phyloP scores from a whole-genome alignment of 1,140 invertebrate species.

The Drosophila saltans region DNA sequence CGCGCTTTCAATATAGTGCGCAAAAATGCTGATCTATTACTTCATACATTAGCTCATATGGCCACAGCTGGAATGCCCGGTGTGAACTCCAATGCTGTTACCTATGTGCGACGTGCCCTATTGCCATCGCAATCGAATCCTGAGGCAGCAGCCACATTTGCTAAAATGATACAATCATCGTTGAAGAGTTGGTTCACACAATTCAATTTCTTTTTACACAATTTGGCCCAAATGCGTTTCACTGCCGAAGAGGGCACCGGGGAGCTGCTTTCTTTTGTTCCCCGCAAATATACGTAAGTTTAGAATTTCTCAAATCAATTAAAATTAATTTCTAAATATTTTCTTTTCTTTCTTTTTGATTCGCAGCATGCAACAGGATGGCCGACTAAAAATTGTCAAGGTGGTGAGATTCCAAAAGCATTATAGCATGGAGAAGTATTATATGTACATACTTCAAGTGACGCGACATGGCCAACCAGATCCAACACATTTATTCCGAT shows the following conservation, averaged over 20 bases:
- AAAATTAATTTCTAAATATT: neutral
- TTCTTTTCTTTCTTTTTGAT: constrained; percentile 21
- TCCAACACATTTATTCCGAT: constrained; percentile 93
- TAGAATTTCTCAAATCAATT: no score
- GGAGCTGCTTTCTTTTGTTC: constrained; percentile 95
- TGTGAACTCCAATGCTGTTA: constrained; percentile 94
- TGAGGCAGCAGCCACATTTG: constrained; percentile 96
- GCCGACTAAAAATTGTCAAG: constrained; percentile 92
- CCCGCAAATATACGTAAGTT: constrained; percentile 95
- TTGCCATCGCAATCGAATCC: constrained; percentile 95
- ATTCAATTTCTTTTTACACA: constrained; percentile 99
- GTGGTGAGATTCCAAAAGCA: constrained; percentile 96
- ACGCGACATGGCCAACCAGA: constrained; percentile 93
- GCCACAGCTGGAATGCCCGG: constrained; percentile 96
- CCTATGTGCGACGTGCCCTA: constrained; percentile 95
- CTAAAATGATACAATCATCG: constrained; percentile 95
- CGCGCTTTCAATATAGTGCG: constrained; percentile 98
- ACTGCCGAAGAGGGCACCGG: constrained; percentile 92
- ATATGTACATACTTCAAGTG: constrained; percentile 96
- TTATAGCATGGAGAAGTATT: constrained; percentile 99
- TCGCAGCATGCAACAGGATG: constrained; percentile 93
- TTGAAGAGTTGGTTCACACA: constrained; percentile 95
- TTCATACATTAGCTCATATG: constrained; percentile 98
- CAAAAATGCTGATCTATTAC: constrained; percentile 94
- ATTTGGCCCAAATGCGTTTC: constrained; percentile 96